Percentiles rank a stretch among this genome's conserved stretches.
Evolutionary conservation across 2,113 vertebrate species (phyloP).

Genomic region (Nothobranchius furzeri): DNA sequence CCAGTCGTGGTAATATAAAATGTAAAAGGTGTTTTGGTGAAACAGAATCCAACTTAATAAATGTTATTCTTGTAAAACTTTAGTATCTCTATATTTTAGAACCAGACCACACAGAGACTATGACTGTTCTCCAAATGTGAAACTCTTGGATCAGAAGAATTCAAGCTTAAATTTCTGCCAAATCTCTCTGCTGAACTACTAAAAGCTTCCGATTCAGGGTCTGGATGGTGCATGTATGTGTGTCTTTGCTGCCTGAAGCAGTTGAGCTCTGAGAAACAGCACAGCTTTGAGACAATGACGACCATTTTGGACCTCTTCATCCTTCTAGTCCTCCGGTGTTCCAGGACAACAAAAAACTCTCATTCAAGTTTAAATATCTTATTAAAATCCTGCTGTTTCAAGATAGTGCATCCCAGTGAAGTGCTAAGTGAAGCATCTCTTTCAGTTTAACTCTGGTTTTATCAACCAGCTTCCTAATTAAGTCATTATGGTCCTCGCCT

Average conservation of each 20-base stretch:
- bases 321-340: slow-evolving; percentile 4
- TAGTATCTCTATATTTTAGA: not conserved
- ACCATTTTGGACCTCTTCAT: slow-evolving; percentile 6
- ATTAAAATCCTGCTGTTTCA: not conserved
- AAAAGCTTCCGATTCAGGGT: slow-evolving; percentile 82
- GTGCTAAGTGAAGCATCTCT: not conserved
- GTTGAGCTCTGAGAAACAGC: slow-evolving; percentile 29
- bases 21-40: not conserved
- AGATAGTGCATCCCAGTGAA: not conserved
- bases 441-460: not conserved
- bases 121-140: slow-evolving; percentile 79
- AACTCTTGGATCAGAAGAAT: slow-evolving; percentile 84
- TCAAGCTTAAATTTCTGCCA: slow-evolving; percentile 74
- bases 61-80: no score
- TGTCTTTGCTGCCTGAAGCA: slow-evolving; percentile 13
- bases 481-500: not conserved
- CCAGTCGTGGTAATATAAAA: not conserved
- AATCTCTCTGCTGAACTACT: slow-evolving; percentile 78
- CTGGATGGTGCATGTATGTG: slow-evolving; percentile 67
- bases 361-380: slow-evolving; percentile 2
- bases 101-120: slow-evolving; percentile 54
- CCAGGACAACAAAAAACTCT: not conserved
- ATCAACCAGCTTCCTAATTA: not conserved
- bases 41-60: not conserved
- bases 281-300: slow-evolving; percentile 25